A percentile compares a stretch with the other conserved stretches of the same genome.
phyloP scores from a whole-genome alignment of 2,113 vertebrate genomes.

The Phoxinus phoxinus region DNA sequence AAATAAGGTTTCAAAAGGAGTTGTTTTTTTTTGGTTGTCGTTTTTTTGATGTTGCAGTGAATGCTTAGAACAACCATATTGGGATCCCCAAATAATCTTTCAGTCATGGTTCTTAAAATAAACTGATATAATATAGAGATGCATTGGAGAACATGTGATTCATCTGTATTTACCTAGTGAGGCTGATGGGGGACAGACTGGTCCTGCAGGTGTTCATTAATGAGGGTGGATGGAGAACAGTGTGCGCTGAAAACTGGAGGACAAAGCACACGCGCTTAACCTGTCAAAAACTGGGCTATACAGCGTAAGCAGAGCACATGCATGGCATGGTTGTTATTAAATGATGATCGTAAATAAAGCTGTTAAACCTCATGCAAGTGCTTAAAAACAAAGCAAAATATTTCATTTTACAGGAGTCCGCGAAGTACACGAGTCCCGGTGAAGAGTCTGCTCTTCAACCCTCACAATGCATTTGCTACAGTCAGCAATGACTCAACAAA shows the following conservation, averaged over 20 bases:
- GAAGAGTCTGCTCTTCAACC: constrained; percentile 21
- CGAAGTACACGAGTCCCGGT: constrained; percentile 41
- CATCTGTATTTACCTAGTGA: constrained; percentile 46
- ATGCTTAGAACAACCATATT: neutral
- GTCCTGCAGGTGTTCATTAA: constrained; percentile 75
- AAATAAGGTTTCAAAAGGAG: neutral
- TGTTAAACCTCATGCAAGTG: neutral
- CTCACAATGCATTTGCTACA: constrained; percentile 26
- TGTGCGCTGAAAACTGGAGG: constrained; percentile 76
- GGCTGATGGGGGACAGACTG: constrained; percentile 67
- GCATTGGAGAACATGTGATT: neutral
- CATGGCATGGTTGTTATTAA: neutral
- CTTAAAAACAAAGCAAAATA: no score
- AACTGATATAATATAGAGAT: no score
- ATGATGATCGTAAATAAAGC: constrained; percentile 44
- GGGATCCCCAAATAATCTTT: neutral
- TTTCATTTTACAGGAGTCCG: constrained; percentile 45
- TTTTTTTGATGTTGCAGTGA: neutral
- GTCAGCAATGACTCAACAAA: neutral
- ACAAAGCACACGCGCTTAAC: constrained; percentile 67
- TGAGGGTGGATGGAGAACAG: constrained; percentile 67
- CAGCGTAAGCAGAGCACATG: constrained; percentile 66
- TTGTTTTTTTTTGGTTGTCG: no score
- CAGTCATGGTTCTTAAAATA: neutral
- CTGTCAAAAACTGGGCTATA: constrained; percentile 80